Conservation (phyloP, 2,888 invertebrate genomes). For the Drosophila neotestacea region DNA sequence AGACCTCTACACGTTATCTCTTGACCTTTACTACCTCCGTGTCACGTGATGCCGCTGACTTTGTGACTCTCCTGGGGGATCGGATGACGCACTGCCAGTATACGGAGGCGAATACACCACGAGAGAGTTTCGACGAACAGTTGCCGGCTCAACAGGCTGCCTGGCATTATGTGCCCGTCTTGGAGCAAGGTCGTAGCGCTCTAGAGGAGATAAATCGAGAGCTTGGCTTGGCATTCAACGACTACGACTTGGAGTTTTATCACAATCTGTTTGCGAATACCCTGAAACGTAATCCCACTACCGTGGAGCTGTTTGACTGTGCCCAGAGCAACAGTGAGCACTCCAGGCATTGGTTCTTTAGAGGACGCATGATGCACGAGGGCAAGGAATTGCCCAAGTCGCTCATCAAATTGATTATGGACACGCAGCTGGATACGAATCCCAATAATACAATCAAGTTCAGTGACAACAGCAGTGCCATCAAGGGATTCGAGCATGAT, state of each 20-base stretch:
- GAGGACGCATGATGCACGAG: constrained; percentile 94
- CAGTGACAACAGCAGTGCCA: constrained; percentile 98
- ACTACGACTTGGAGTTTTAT: constrained; percentile 96
- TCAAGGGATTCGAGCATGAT: constrained; percentile 91
- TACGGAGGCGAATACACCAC: constrained; percentile 88
- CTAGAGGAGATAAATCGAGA: constrained; percentile 92
- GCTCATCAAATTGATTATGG: constrained; percentile 96
- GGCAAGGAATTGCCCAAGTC: constrained; percentile 91
- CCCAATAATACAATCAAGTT: constrained; percentile 98
- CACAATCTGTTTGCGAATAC: constrained; percentile 93
- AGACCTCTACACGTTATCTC: constrained; percentile 92
- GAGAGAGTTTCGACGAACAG: constrained; percentile 89
- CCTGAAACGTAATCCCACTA: constrained; percentile 96
- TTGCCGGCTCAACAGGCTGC: constrained; percentile 89
- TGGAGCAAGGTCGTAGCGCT: constrained; percentile 91
- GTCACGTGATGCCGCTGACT: constrained; percentile 30
- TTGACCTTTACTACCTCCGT: constrained; percentile 85
- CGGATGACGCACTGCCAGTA: constrained; percentile 97
- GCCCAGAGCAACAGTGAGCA: constrained; percentile 99
- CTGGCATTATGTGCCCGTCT: constrained; percentile 94
- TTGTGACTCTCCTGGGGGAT: constrained; percentile 91
- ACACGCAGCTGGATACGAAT: constrained; percentile 94
- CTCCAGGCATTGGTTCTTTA: constrained; percentile 99
- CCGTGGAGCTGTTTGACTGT: constrained; percentile 98
- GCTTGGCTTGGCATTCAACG: constrained; percentile 95